phyloP scores from a whole-genome alignment of 2,888 invertebrate species.

The Lycophotia porphyrea region DNA sequence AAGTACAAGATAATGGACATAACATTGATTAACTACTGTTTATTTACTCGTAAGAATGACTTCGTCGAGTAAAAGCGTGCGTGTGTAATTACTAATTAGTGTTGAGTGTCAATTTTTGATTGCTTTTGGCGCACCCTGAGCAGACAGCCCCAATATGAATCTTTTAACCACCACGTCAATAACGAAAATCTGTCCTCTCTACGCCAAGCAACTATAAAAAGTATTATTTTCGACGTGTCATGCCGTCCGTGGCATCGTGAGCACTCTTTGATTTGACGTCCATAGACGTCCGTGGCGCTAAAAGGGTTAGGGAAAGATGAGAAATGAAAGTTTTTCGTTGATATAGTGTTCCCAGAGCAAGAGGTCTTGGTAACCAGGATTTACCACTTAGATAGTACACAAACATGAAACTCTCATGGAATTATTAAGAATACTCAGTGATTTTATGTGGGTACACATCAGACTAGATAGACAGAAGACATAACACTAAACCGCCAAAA shows the following conservation, averaged over 20 bases:
- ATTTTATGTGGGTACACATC: background rate
- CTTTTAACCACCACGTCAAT: too few species aligned
- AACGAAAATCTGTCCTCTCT: too few species aligned
- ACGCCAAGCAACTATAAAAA: too few species aligned
- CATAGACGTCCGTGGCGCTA: too few species aligned
- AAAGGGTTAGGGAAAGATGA: too few species aligned
- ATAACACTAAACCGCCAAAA: background rate
- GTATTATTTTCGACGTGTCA: too few species aligned
- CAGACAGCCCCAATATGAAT: background rate
- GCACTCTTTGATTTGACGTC: too few species aligned
- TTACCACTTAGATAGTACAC: background rate
- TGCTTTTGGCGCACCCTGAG: background rate
- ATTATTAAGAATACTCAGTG: background rate
- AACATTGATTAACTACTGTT: slow-evolving; percentile 43
- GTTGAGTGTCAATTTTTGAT: background rate
- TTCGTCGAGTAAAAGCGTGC: background rate
- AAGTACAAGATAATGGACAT: slow-evolving; percentile 29
- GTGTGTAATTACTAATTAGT: slow-evolving; percentile 15
- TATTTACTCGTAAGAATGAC: slow-evolving; percentile 38
- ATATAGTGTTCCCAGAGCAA: background rate
- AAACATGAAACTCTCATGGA: background rate
- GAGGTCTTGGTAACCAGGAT: background rate
- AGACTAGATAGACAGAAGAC: background rate
- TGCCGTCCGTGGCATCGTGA: too few species aligned
- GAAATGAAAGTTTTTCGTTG: too few species aligned